A percentile compares a stretch with the other conserved stretches of the same genome.
Conservation (phyloP, 2,888 invertebrate species). For the Arge pagana region DNA sequence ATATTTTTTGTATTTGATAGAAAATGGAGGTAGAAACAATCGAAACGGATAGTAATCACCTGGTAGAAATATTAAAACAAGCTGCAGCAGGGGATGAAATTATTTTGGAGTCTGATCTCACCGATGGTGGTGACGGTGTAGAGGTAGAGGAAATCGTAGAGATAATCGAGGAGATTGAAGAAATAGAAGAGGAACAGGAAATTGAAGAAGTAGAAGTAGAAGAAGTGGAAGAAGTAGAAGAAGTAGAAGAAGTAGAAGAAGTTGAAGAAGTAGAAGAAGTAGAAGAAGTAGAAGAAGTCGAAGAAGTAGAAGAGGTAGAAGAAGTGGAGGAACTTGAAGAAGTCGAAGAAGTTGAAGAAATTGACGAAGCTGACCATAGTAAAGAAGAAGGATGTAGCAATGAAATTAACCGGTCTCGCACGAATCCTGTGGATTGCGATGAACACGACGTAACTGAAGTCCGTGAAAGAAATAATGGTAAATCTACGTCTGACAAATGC, state of each 20-base stretch:
- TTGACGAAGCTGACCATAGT: slow-evolving; percentile 20
- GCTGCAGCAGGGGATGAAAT: slow-evolving; percentile 44
- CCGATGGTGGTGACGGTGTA: slow-evolving; percentile 40
- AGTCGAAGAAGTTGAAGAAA: not conserved
- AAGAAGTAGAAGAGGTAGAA: not conserved
- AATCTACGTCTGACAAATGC: slow-evolving; percentile 10
- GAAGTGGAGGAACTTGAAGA: not conserved
- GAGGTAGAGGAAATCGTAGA: slow-evolving; percentile 46
- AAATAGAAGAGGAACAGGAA: slow-evolving; percentile 44
- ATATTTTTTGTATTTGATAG: too few species aligned
- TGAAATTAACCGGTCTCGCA: not conserved
- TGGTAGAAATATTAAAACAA: slow-evolving; percentile 43
- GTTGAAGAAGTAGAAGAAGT: slow-evolving; percentile 4
- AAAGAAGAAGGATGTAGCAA: not conserved
- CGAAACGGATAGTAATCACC: slow-evolving; percentile 34
- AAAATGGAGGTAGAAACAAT: slow-evolving; percentile 37
- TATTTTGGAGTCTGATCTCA: slow-evolving; percentile 33
- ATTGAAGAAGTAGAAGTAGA: slow-evolving; percentile 27
- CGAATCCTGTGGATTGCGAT: not conserved
- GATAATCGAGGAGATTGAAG: slow-evolving; percentile 52
- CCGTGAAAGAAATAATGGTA: slow-evolving; percentile 17
- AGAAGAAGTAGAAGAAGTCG: not conserved
- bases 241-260: too few species aligned
- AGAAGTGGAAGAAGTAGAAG: slow-evolving; percentile 27
- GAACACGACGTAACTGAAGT: not conserved